Evolutionary conservation across 2,888 invertebrate genomes (phyloP).

Genomic region (Oxyteleia sp.): DNA sequence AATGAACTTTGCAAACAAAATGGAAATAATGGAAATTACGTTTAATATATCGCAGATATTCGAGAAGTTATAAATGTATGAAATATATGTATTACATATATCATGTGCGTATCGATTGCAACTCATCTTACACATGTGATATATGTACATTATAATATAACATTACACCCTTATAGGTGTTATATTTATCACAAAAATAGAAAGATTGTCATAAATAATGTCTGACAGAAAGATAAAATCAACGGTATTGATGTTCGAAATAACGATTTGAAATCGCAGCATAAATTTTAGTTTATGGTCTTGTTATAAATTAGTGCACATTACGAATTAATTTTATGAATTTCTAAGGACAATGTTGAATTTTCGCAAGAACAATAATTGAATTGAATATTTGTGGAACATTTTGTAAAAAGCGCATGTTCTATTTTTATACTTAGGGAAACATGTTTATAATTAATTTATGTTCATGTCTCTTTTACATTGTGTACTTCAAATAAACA

Average conservation of each 20-base stretch:
- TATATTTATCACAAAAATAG: not conserved
- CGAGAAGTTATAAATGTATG: too few species aligned
- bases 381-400: not conserved
- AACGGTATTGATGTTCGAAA: too few species aligned
- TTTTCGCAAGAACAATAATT: too few species aligned
- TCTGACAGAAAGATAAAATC: not conserved
- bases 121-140: too few species aligned
- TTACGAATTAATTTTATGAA: not conserved
- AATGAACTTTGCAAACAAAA: too few species aligned
- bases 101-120: too few species aligned
- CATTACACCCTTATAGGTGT: constrained; percentile 1
- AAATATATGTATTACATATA: constrained; percentile 10
- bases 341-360: not conserved
- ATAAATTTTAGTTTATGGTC: not conserved
- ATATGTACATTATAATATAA: constrained; percentile 17
- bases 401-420: too few species aligned
- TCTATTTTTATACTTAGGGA: too few species aligned
- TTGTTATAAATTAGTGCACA: not conserved
- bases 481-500: constrained; percentile 19
- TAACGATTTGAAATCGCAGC: too few species aligned
- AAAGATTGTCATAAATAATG: not conserved
- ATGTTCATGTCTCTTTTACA: not conserved
- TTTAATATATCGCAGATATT: too few species aligned
- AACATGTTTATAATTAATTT: constrained; percentile 4
- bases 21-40: too few species aligned